Evolutionary conservation across 2,113 vertebrate species (phyloP).

Genomic region (Marmota flaviventris): DNA sequence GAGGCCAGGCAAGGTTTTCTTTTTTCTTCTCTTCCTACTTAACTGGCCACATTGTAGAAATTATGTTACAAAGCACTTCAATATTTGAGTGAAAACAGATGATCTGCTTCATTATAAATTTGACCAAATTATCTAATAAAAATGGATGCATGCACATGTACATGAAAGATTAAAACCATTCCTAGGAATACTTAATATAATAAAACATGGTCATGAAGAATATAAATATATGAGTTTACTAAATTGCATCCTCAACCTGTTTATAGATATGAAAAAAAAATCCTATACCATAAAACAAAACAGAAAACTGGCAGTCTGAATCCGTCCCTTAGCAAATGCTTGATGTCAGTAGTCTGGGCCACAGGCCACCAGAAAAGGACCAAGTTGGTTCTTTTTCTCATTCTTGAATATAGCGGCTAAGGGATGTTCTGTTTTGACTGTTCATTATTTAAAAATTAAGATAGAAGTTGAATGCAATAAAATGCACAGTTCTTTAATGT

Average conservation of each 20-base stretch:
- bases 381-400: not conserved
- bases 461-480: not conserved
- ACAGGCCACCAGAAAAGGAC: not conserved
- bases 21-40: not conserved
- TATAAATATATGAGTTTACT: slow-evolving; percentile 41
- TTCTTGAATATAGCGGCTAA: not conserved
- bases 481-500: not conserved
- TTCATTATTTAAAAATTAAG: not conserved
- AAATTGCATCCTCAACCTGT: not conserved
- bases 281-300: not conserved
- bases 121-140: slow-evolving; percentile 48
- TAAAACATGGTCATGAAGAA: not conserved
- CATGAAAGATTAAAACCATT: slow-evolving; percentile 19
- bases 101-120: slow-evolving; percentile 22
- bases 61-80: not conserved
- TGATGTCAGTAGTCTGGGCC: not conserved
- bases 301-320: not conserved
- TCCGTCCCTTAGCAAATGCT: not conserved
- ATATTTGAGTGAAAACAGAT: slow-evolving; percentile 47
- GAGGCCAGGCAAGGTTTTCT: not conserved
- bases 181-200: slow-evolving; percentile 27
- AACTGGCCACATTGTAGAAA: not conserved
- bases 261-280: not conserved
- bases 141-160: not conserved
- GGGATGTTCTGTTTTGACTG: not conserved